Evolutionary conservation across 2,113 vertebrate genomes (phyloP), one percentile per base, ranked within the genome.

Genomic region (Oceanodroma tethys): DNA sequence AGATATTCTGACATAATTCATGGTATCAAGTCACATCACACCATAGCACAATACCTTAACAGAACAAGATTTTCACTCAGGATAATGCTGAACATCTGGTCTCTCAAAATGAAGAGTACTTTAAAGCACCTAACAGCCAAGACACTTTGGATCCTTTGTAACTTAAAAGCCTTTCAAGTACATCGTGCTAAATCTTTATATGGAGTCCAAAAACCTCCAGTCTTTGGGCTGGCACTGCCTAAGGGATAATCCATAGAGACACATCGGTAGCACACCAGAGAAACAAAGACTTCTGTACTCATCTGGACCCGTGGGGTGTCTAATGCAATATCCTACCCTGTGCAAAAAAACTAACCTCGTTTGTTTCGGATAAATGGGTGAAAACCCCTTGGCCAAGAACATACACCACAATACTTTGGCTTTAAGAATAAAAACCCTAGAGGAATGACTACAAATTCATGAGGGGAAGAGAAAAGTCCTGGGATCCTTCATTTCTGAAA

Each of bases 401-500:
- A 1, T 4, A 40, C 4, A n/a, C 9, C 5, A 18, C 0, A 3
- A 0, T 7, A 9, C 13, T 73, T 27, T 11, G 9, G 21, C 34
- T 76, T 79, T 21, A 60, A 32, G 40, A 45, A 36, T 25, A 67
- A 56, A 85, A 82, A 5, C 7, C 26, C 45, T 12, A 13, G 9
- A 60, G 34, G 9, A 88, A 65, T 36, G 15, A 43, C 26, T 70
- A 34, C 50, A 65, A n/a, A 62, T 27, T 23, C 13, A 13, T 1
- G 10, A 68, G 15, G 16, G 6, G 16, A 65, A 32, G 42, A 13
- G 8, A 59, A 79, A 32, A 18, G 23, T 30, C 47, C 52, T 20
- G 13, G 13, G n/a, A 78, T 25, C n/a, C 45, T 67, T 86, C 25
- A 7, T 21, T 75, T 68, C 36, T 40, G 32, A 93, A 89, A 45